These are phyloP conservation scores for Agonopterix heracliana DNA, from an alignment of 2,888 invertebrate species.

Conservation along the genomic window DNA sequence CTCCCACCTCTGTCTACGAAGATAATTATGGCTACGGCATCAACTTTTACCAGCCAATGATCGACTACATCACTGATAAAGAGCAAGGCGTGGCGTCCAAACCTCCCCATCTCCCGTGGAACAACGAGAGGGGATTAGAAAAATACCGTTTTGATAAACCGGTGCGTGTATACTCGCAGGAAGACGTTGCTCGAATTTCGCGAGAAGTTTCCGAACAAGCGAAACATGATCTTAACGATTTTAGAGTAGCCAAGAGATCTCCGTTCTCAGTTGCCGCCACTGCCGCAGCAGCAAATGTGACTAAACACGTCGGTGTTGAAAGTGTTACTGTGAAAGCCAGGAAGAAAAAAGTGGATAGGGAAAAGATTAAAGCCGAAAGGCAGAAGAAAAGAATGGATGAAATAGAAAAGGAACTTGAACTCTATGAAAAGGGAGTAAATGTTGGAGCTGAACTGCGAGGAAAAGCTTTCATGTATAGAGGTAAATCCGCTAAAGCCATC, in stretches of 20 bases:
- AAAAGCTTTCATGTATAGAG: conserved; percentile 78
- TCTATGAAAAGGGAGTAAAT: conserved; percentile 58
- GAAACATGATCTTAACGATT: conserved; percentile 78
- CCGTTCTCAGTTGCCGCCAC: conserved; percentile 79
- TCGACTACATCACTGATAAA: conserved; percentile 87
- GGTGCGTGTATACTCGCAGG: conserved; percentile 79
- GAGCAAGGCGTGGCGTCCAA: conserved; percentile 58
- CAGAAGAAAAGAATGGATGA: conserved; percentile 66
- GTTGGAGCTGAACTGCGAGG: conserved; percentile 71
- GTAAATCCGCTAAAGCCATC: conserved; percentile 86
- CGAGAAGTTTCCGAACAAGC: conserved; percentile 81
- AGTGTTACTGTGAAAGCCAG: conserved; percentile 63
- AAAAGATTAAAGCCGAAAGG: conserved; percentile 53
- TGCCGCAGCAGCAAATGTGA: conserved; percentile 78
- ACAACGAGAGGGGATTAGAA: conserved; percentile 81
- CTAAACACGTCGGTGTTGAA: conserved; percentile 78
- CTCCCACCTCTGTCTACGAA: conserved; percentile 83
- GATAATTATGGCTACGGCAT: conserved; percentile 90
- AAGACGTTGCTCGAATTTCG: conserved; percentile 80
- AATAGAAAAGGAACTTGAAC: conserved; percentile 51
- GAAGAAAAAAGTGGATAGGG: conserved; percentile 61
- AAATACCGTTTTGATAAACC: conserved; percentile 80
- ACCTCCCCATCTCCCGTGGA: conserved; percentile 84
- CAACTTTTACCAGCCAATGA: conserved; percentile 91
- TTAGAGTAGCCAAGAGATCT: conserved; percentile 76